phyloP scores from a whole-genome alignment of 2,888 invertebrate species.

The Dolichomitus sp. region DNA sequence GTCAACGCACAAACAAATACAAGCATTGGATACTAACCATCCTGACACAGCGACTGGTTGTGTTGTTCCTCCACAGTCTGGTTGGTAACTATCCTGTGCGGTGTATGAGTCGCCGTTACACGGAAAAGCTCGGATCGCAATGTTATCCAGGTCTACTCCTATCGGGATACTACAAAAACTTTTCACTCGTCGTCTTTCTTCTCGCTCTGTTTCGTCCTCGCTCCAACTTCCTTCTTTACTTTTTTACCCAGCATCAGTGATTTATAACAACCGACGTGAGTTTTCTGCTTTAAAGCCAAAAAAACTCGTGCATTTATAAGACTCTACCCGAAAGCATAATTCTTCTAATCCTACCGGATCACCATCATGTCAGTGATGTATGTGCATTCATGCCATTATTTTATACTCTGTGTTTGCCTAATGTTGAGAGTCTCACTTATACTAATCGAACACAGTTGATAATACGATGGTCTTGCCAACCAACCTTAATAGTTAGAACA shows the following conservation, averaged over 20 bases:
- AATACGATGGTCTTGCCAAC: too few relatives aligned
- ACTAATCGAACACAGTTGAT: too few relatives aligned
- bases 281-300: constrained; percentile 31
- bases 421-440: too few relatives aligned
- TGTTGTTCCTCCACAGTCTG: constrained; percentile 23
- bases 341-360: constrained; percentile 29
- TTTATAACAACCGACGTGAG: constrained; percentile 56
- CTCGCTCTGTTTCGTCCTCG: constrained; percentile 30
- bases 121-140: constrained; percentile 40
- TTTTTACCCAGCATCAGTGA: constrained; percentile 50
- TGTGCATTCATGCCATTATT: neutral
- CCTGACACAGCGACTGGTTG: neutral
- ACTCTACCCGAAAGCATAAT: constrained; percentile 14
- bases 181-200: constrained; percentile 55
- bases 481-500: too few relatives aligned
- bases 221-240: constrained; percentile 30
- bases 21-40: neutral
- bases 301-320: constrained; percentile 23
- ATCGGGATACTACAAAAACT: constrained; percentile 58
- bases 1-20: constrained; percentile 19
- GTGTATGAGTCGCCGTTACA: constrained; percentile 21
- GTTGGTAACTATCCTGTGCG: neutral
- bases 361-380: neutral
- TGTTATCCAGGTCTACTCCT: constrained; percentile 27
- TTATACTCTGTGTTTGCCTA: too few relatives aligned